Evolutionary conservation across 2,888 invertebrate species (phyloP), one percentile per base, ranked within the genome.

Genomic region (Lycophotia porphyrea): DNA sequence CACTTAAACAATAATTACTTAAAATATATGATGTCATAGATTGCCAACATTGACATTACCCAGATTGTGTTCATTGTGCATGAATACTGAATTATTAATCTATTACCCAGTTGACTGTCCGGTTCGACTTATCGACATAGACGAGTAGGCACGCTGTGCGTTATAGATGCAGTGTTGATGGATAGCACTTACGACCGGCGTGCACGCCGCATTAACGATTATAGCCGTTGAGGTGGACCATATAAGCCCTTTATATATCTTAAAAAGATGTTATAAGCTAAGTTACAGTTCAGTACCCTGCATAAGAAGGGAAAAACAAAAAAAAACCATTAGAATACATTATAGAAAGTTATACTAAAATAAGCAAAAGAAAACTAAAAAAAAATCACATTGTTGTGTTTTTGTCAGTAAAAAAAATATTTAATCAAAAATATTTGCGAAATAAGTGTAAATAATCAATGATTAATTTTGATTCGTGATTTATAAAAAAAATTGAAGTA

Each of bases 141-240:
- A 64, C 44, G 21, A 27, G 58, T 63, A 70, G 63, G 77, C 76
- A 61, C 76, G 80, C 74, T 81, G 77, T 84, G 76, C 63, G 83
- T 66, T 84, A n/a, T 71, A 84, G 78, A 70, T 84, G 76, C 81
- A 84, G 76, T 84, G 82, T 78, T 73, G 68, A 79, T 72, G 82
- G 68, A 74, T 42, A 76, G 76, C 80, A 83, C 79, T 47, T 27
- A 72, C 76, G 74, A 75, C 52, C 76, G 79, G 76, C 77, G 77
- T 70, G 76, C 80, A 77, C 86, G 75, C 77, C 71, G 64, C 61
- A 52, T 24, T 73, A 8, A 36, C 31, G 44, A 66, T 52, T 70
- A 47, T 65, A 3, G 4, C 71, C 39, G n/a, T 61, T 76, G 80
- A 72, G 80, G 74, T 80, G 71, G 49, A 5, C 64, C 60, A 66